phyloP scores from a whole-genome alignment of 2,113 vertebrate genomes.

The Daubentonia madagascariensis region DNA sequence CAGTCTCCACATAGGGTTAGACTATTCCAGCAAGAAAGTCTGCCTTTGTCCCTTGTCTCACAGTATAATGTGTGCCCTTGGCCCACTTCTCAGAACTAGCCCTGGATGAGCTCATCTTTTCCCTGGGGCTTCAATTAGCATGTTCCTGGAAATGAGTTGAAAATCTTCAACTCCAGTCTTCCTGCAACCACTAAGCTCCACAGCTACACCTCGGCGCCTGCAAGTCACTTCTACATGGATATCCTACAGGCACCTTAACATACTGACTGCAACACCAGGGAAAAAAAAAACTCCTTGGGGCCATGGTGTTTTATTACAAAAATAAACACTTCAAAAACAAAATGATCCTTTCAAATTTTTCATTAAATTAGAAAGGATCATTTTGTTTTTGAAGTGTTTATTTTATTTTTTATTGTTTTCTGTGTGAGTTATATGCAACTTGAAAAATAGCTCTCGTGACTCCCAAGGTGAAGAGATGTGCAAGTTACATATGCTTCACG shows the following conservation, averaged over 20 bases:
- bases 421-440: too few relatives aligned
- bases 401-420: too few relatives aligned
- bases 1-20: conserved; percentile 17
- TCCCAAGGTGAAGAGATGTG: too few relatives aligned
- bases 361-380: too few relatives aligned
- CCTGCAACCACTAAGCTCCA: not conserved
- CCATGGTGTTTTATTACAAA: too few relatives aligned
- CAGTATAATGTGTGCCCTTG: not conserved
- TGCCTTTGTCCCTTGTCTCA: not conserved
- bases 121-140: not conserved
- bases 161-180: not conserved
- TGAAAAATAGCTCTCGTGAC: too few relatives aligned
- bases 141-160: not conserved
- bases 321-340: too few relatives aligned
- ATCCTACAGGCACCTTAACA: not conserved
- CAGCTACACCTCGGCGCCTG: not conserved
- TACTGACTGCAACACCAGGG: too few relatives aligned
- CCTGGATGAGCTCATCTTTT: not conserved
- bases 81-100: not conserved
- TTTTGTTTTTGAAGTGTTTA: too few relatives aligned
- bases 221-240: not conserved
- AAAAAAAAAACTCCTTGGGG: too few relatives aligned
- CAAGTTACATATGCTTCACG: too few relatives aligned
- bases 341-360: too few relatives aligned
- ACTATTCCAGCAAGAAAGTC: not conserved